A percentile compares a stretch with the other conserved stretches of the same genome.
Conservation (phyloP, 2,797 vertebrate species). For the Tarsius wallacei region DNA sequence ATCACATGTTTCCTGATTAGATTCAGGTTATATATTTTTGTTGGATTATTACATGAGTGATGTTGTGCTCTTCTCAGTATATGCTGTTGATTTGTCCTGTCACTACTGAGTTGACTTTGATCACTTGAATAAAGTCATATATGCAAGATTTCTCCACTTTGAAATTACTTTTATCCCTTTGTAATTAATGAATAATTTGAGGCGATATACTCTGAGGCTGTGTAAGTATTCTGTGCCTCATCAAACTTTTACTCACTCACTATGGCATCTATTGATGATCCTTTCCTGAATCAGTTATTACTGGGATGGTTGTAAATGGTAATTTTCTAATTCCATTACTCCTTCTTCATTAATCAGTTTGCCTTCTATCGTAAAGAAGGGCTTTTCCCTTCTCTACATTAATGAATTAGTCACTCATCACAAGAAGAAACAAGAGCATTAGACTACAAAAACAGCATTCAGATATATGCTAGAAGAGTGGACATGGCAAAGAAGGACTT, state of each 20-base stretch:
- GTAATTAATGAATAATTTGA: conserved; percentile 2
- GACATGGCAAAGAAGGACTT: not conserved
- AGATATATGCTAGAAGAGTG: not conserved
- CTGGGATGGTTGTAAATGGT: not conserved
- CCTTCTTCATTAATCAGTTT: conserved; percentile 23
- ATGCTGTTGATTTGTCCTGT: not conserved
- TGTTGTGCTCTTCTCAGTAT: not conserved
- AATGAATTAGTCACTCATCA: conserved; percentile 24
- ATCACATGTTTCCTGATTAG: not conserved
- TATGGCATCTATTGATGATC: conserved; percentile 27
- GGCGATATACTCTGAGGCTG: not conserved
- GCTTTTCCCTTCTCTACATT: not conserved
- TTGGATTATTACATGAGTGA: not conserved
- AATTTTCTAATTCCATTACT: conserved; percentile 40
- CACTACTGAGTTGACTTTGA: not conserved
- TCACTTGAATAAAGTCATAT: not conserved
- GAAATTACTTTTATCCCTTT: not conserved
- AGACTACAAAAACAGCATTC: not conserved
- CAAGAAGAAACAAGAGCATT: not conserved
- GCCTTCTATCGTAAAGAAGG: not conserved
- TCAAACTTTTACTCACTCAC: not conserved
- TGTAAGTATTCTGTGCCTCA: not conserved
- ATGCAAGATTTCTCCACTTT: not conserved
- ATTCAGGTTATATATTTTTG: not conserved
- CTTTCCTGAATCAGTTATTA: not conserved